Conservation (phyloP, 1,140 invertebrate genomes). For the Sitophilus oryzae region DNA sequence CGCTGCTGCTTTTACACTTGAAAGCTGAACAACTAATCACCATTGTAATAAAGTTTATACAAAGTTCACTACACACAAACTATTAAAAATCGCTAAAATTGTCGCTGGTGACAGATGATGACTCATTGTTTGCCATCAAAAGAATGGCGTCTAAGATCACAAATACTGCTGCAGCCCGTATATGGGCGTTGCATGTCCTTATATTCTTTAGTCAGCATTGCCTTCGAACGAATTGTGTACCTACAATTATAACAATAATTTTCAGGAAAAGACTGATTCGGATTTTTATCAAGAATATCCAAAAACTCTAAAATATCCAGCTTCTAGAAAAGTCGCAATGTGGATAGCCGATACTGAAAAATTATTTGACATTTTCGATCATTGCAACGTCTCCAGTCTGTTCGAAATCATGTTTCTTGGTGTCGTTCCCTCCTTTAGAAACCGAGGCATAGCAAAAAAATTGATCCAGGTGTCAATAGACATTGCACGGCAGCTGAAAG, state of each 20-base stretch:
- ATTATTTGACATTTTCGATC: slow-evolving; percentile 50
- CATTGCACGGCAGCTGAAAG: slow-evolving; percentile 47
- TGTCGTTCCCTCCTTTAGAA: slow-evolving; percentile 47
- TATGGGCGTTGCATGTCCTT: too few species aligned
- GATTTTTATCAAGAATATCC: not conserved
- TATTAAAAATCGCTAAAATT: too few species aligned
- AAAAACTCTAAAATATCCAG: not conserved
- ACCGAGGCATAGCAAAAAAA: slow-evolving; percentile 48
- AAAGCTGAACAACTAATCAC: too few species aligned
- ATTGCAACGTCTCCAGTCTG: slow-evolving; percentile 54
- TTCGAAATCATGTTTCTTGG: slow-evolving; percentile 62
- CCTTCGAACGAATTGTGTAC: not conserved
- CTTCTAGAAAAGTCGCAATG: slow-evolving; percentile 7
- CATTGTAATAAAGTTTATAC: too few species aligned
- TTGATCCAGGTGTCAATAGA: slow-evolving; percentile 50
- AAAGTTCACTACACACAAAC: too few species aligned
- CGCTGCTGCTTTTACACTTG: too few species aligned
- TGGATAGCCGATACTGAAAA: slow-evolving; percentile 21
- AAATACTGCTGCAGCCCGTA: too few species aligned
- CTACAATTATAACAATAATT: not conserved
- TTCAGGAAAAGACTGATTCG: not conserved
- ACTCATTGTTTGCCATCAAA: too few species aligned
- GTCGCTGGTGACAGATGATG: too few species aligned
- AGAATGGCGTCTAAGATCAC: too few species aligned
- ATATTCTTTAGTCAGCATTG: too few species aligned